phyloP scores from a whole-genome alignment of 2,113 vertebrate genomes.

The Corvus hawaiiensis region DNA sequence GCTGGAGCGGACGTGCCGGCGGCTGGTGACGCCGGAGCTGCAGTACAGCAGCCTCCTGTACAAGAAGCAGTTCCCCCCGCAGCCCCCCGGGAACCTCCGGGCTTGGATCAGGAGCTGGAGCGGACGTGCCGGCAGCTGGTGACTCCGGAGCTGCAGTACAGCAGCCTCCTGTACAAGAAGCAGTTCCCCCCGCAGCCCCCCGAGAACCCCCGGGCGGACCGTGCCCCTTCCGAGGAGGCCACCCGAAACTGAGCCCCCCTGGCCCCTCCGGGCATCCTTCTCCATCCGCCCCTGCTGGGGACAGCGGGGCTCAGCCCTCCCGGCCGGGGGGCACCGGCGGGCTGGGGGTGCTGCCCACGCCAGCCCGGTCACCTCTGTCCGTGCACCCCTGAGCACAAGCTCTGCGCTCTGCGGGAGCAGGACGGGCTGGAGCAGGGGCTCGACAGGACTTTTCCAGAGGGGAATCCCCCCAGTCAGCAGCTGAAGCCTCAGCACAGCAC shows the following conservation, averaged over 20 bases:
- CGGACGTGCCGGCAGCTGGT: slow-evolving; percentile 71
- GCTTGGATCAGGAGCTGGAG: slow-evolving; percentile 28
- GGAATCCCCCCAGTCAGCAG: accelerated
- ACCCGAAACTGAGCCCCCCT: not conserved
- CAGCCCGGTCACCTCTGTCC: not conserved
- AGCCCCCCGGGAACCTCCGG: no score
- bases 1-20: slow-evolving; percentile 59
- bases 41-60: slow-evolving; percentile 75
- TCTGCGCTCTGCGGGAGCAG: not conserved
- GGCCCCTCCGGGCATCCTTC: not conserved
- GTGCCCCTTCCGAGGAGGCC: not conserved
- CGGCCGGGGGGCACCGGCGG: not conserved
- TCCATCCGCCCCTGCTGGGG: not conserved
- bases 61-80: slow-evolving; percentile 66
- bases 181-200: slow-evolving; percentile 57
- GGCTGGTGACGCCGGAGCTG: slow-evolving; percentile 78
- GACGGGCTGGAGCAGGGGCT: accelerated
- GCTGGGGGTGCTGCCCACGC: not conserved
- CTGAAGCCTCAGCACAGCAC: accelerated
- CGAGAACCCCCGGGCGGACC: no score
- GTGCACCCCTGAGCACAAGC: not conserved
- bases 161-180: slow-evolving; percentile 58
- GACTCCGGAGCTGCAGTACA: slow-evolving; percentile 82
- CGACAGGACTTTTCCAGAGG: not conserved
- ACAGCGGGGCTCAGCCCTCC: not conserved